A percentile compares a stretch with the other conserved stretches of the same genome.
Conservation (phyloP, 2,113 vertebrate genomes). For the Lagopus muta region DNA sequence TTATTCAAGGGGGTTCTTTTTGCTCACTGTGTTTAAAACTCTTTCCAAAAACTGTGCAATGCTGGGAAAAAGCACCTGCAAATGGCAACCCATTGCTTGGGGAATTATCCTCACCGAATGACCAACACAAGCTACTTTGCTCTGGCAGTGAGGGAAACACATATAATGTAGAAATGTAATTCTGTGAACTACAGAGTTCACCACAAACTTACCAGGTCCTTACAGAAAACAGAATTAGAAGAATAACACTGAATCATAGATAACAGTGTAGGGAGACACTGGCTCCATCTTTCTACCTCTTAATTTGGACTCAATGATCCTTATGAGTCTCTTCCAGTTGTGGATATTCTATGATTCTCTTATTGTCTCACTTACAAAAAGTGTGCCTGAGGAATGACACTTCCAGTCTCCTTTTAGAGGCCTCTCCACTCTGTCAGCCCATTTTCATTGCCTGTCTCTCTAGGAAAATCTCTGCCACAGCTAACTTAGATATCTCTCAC, state of each 20-base stretch:
- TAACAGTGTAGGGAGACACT: background rate
- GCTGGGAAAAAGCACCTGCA: background rate
- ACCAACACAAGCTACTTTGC: background rate
- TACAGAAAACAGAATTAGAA: background rate
- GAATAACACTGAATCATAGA: background rate
- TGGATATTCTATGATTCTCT: too few relatives aligned
- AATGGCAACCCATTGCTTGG: background rate
- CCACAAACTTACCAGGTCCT: background rate
- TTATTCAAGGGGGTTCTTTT: background rate
- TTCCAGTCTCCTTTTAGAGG: background rate
- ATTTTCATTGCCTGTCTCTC: background rate
- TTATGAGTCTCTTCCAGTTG: too few relatives aligned
- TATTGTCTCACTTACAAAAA: background rate
- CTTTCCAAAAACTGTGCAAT: background rate
- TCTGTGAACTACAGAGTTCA: background rate
- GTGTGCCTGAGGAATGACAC: background rate
- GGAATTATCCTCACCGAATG: background rate
- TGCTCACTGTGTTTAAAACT: background rate
- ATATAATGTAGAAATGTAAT: background rate
- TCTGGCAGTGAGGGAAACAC: background rate
- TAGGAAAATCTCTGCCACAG: background rate
- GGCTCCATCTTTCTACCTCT: background rate
- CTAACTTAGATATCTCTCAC: background rate
- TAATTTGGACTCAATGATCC: background rate
- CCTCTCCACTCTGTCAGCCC: background rate